phyloP scores from a whole-genome alignment of 2,888 invertebrate genomes.

The Pasiphila rectangulata region DNA sequence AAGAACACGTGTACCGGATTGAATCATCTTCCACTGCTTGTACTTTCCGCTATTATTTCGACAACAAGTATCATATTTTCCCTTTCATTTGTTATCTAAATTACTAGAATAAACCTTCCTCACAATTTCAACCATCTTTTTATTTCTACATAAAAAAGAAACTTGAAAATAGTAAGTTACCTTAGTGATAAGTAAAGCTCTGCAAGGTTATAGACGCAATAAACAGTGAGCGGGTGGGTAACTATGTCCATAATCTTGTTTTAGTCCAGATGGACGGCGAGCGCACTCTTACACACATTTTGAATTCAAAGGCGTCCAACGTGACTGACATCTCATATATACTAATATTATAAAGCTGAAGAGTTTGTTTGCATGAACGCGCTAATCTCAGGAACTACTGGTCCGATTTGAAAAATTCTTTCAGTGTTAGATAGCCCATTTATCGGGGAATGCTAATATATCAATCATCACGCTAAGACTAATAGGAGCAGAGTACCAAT shows the following conservation, averaged over 20 bases:
- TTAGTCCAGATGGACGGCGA: constrained; percentile 35
- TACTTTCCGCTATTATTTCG: constrained; percentile 52
- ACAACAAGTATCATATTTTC: constrained; percentile 50
- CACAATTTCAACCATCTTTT: too few relatives aligned
- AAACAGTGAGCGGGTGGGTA: too few relatives aligned
- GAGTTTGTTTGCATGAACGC: too few relatives aligned
- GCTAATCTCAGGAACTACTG: too few relatives aligned
- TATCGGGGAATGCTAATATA: too few relatives aligned
- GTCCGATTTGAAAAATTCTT: too few relatives aligned
- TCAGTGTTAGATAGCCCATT: too few relatives aligned
- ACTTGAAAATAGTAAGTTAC: neutral
- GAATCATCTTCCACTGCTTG: constrained; percentile 61
- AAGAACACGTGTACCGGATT: constrained; percentile 62
- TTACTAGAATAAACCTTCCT: neutral
- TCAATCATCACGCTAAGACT: too few relatives aligned
- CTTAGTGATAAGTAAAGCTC: constrained; percentile 12
- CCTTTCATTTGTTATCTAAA: constrained; percentile 41
- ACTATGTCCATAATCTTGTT: constrained; percentile 66
- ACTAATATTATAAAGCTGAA: too few relatives aligned
- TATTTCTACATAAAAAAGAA: too few relatives aligned
- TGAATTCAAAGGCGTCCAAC: constrained; percentile 56
- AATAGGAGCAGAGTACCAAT: too few relatives aligned
- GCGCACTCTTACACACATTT: constrained; percentile 41
- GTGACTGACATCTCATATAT: constrained; percentile 1
- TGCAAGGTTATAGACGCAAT: constrained; percentile 59